Conservation (phyloP, 2,888 invertebrate genomes). For the Tortrix viridana region DNA sequence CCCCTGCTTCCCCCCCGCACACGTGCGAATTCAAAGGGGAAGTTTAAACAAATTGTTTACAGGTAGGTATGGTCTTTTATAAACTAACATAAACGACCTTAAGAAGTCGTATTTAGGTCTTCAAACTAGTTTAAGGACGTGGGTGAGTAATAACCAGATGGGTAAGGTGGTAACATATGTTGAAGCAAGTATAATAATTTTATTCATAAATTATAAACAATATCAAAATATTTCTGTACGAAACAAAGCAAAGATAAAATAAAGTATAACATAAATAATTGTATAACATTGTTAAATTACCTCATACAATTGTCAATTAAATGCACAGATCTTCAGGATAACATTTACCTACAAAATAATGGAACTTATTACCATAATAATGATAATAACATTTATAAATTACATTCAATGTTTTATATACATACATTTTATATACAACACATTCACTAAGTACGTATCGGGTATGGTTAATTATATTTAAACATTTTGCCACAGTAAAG, state of each 20-base stretch:
- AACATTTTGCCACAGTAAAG: too few species aligned
- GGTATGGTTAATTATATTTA: too few species aligned
- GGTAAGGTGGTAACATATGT: constrained; percentile 21
- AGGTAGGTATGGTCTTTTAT: constrained; percentile 18
- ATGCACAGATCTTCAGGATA: background rate
- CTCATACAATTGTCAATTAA: too few species aligned
- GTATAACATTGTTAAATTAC: background rate
- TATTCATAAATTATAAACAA: constrained; percentile 30
- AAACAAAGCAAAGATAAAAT: constrained; percentile 24
- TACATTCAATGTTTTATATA: too few species aligned
- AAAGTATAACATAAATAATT: background rate
- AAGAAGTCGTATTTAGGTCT: constrained; percentile 6
- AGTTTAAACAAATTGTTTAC: constrained; percentile 30
- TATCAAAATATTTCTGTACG: constrained; percentile 13
- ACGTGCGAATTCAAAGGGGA: constrained; percentile 62
- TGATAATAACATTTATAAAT: background rate
- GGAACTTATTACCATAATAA: background rate
- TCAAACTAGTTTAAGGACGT: constrained; percentile 20
- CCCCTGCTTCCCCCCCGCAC: constrained; percentile 54
- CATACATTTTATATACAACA: too few species aligned
- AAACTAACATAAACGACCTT: constrained; percentile 17
- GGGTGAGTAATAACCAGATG: constrained; percentile 8
- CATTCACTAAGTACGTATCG: too few species aligned
- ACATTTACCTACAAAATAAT: background rate
- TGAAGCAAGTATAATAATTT: constrained; percentile 12